Evolutionary conservation across 2,797 vertebrate genomes (phyloP).

Genomic region (Odontamblyopus rebecca): DNA sequence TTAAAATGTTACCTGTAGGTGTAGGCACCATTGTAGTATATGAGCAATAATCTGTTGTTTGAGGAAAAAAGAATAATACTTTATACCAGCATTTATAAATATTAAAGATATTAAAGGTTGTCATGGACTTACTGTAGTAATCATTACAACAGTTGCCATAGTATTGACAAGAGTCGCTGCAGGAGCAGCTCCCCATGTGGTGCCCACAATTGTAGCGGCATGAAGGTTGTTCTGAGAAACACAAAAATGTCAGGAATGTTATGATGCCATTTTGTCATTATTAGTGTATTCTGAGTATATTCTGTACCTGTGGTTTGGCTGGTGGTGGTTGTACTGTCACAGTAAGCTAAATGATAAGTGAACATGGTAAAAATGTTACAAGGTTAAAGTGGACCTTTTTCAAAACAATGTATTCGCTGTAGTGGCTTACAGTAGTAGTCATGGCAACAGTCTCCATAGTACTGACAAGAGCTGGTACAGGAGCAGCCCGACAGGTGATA

Average conservation of each 20-base stretch:
- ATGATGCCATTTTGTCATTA: background rate
- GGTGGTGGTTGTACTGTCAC: background rate
- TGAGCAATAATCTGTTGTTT: background rate
- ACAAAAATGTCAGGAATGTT: background rate
- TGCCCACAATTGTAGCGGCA: background rate
- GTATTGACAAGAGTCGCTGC: conserved; percentile 32
- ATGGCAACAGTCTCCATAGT: background rate
- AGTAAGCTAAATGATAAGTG: background rate
- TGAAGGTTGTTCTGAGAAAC: conserved; percentile 12
- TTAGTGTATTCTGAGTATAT: background rate
- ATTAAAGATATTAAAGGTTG: background rate
- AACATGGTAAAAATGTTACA: background rate
- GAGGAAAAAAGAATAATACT: background rate
- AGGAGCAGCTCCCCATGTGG: conserved; percentile 5
- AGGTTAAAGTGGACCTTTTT: background rate
- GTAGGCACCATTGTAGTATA: background rate
- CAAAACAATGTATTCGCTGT: background rate
- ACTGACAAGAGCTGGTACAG: background rate
- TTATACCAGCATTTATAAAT: background rate
- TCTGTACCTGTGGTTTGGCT: background rate
- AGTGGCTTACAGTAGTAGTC: background rate
- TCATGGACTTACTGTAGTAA: conserved; percentile 16
- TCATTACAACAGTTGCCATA: conserved; percentile 60
- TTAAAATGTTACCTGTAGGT: background rate
- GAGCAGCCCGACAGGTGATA: background rate